Percentiles rank a stretch among this genome's conserved stretches.
These are phyloP conservation scores for Sphaeramia orbicularis DNA, from an alignment of 2,797 vertebrate species.

Conservation along the genomic window DNA sequence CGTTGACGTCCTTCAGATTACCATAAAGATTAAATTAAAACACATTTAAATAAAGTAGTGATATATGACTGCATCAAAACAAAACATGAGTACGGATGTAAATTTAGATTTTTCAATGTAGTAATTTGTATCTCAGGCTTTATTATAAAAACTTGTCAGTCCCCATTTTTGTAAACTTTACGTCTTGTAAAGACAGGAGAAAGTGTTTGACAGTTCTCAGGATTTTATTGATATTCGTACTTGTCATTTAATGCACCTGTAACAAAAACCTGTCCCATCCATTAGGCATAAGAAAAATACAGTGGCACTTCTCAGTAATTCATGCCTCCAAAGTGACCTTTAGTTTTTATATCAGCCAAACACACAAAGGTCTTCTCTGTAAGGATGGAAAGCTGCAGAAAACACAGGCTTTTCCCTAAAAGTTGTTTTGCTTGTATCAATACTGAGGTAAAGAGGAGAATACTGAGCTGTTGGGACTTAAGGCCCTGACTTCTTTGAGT, in stretches of 20 bases:
- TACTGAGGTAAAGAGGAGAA: slow-evolving; percentile 86
- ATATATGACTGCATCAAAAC: slow-evolving; percentile 52
- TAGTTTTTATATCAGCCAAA: slow-evolving; percentile 37
- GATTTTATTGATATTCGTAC: slow-evolving; percentile 29
- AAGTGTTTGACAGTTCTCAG: slow-evolving; percentile 36
- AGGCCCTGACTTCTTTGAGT: slow-evolving; percentile 38
- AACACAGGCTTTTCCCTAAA: slow-evolving; percentile 41
- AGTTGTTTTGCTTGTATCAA: slow-evolving; percentile 83
- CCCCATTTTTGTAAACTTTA: slow-evolving; percentile 78
- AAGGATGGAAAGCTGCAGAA: slow-evolving; percentile 18
- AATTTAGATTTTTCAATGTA: slow-evolving; percentile 46
- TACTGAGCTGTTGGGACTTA: slow-evolving; percentile 48
- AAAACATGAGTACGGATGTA: slow-evolving; percentile 54
- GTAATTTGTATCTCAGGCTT: slow-evolving; percentile 79
- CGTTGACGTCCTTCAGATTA: slow-evolving; percentile 66
- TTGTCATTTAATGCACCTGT: slow-evolving; percentile 37
- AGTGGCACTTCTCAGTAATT: slow-evolving; percentile 69
- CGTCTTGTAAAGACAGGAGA: slow-evolving; percentile 57
- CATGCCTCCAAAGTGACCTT: slow-evolving; percentile 47
- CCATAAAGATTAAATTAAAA: slow-evolving; percentile 67
- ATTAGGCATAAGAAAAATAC: slow-evolving; percentile 52
- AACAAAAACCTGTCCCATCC: slow-evolving; percentile 55
- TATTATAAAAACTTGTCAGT: slow-evolving; percentile 72
- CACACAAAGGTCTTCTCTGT: slow-evolving; percentile 16
- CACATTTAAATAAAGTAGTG: slow-evolving; percentile 81